Evolutionary conservation across 2,797 vertebrate species (phyloP).

Genomic region (Coranthus polyacanthus): DNA sequence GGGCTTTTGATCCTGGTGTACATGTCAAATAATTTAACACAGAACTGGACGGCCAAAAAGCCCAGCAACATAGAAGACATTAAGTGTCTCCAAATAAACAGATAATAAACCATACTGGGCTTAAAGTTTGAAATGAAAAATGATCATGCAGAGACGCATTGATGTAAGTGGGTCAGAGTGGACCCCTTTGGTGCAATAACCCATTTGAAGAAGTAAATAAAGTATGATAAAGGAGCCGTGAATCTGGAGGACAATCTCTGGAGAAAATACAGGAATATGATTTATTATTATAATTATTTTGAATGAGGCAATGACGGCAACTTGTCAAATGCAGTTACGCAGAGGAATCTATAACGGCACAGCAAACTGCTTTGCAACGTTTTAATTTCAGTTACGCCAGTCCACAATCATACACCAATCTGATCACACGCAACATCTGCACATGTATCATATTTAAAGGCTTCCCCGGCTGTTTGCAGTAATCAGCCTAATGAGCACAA

Average conservation of each 20-base stretch:
- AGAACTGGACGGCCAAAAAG: slow-evolving; percentile 39
- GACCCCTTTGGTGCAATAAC: slow-evolving; percentile 63
- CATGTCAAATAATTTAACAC: slow-evolving; percentile 77
- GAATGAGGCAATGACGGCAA: slow-evolving; percentile 27
- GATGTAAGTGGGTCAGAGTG: slow-evolving; percentile 69
- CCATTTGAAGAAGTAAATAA: slow-evolving; percentile 63
- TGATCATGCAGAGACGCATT: slow-evolving; percentile 19
- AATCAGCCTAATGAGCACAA: slow-evolving; percentile 57
- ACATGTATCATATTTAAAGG: slow-evolving; percentile 47
- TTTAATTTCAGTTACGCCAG: slow-evolving; percentile 19
- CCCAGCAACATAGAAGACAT: slow-evolving; percentile 12
- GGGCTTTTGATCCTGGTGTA: slow-evolving; percentile 76
- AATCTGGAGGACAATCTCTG: slow-evolving; percentile 38
- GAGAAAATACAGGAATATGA: slow-evolving; percentile 27
- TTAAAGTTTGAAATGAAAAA: slow-evolving; percentile 44
- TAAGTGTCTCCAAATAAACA: slow-evolving; percentile 45
- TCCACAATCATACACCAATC: slow-evolving; percentile 11
- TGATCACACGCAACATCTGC: slow-evolving; percentile 9
- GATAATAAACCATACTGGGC: slow-evolving; percentile 35
- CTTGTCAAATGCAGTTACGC: slow-evolving; percentile 33
- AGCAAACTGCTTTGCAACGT: slow-evolving; percentile 8
- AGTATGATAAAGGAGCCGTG: slow-evolving; percentile 42
- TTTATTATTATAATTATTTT: slow-evolving; percentile 52
- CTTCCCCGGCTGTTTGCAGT: slow-evolving; percentile 19
- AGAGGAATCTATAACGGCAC: slow-evolving; percentile 28